Base-by-base conservation (phyloP, 1,140 invertebrate species). In the Babylonia areolata region DNA sequence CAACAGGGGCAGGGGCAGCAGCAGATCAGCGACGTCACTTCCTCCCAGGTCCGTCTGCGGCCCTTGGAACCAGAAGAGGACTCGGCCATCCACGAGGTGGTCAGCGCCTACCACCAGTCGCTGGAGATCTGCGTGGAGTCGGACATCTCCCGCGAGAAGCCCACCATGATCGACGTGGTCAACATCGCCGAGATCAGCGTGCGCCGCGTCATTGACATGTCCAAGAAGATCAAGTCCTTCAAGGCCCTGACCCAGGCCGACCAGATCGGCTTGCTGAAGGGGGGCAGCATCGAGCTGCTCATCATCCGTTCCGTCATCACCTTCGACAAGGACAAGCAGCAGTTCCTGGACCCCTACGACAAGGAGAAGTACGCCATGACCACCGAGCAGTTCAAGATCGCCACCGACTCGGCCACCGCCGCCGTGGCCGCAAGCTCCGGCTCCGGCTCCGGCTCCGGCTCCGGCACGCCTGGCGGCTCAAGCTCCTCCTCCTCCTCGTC, bases 221-320 rank as follows among this genome's bases (percentile, higher is more conserved):
- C 93, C 83, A 94, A 94, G 91, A 94, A 94, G 91, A 93, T 94
- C 81, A 93, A 94, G 89, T 90, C 91, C 1, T 95, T 95, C 89
- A 92, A 92, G 73, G 90, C 91, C 12, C 91, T 95, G 23, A 92
- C 92, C 17, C 91, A 93, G 82, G 87, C 88, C 2, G 95, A 95
- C 87, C 95, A 95, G 90, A 94, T 94, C 84, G 93, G 93, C n/a
- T 90, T 95, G 28, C 90, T 95, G 51, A 93, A 95, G 82, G 94
- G 94, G 42, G 94, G 95, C 58, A 94, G 95, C 81, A 93, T 95
- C 75, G 95, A 95, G 90, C 91, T 95, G 92, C 94, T 95, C 87
- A 94, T 95, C 88, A 92, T 95, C 23, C 91, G 95, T 31, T 94
- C 94, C 84, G 95, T 91, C 89, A 93, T 94, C 71, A 92, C 92